Evolutionary conservation across 2,113 vertebrate species (phyloP).

Genomic region (Piliocolobus tephrosceles): DNA sequence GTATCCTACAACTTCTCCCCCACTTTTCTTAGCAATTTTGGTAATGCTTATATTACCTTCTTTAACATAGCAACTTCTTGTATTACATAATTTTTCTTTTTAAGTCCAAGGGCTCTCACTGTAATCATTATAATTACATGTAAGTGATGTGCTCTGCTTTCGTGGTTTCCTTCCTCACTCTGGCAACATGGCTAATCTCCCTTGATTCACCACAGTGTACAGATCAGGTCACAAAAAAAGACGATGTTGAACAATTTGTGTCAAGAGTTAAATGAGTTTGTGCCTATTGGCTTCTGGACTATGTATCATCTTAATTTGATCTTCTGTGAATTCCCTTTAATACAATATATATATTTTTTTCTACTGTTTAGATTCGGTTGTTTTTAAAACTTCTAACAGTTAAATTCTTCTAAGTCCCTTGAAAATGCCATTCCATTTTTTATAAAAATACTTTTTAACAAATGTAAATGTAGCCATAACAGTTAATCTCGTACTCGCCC

Average conservation of each 20-base stretch:
- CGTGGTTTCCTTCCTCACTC: slow-evolving; percentile 30
- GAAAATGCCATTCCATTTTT: slow-evolving; percentile 3
- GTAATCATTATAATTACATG: slow-evolving; percentile 23
- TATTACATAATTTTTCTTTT: background rate
- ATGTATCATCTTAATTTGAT: slow-evolving; percentile 56
- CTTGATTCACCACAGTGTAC: slow-evolving; percentile 13
- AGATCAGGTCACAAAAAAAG: slow-evolving; percentile 53
- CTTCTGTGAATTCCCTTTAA: slow-evolving; percentile 22
- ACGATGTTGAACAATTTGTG: slow-evolving; percentile 68
- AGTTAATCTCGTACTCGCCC: background rate
- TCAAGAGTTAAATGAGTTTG: slow-evolving; percentile 69
- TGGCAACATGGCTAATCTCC: slow-evolving; percentile 31
- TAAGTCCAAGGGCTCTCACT: background rate
- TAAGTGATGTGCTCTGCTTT: background rate
- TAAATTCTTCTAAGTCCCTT: slow-evolving; percentile 52
- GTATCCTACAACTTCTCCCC: background rate
- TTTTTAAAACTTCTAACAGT: slow-evolving; percentile 58
- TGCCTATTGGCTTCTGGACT: slow-evolving; percentile 52
- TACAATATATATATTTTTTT: slow-evolving; percentile 9
- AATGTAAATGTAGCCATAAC: background rate
- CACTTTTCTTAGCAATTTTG: background rate
- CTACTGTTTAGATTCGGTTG: background rate
- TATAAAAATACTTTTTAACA: slow-evolving; percentile 32
- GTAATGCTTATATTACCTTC: background rate
- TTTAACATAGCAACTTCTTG: slow-evolving; percentile 27